These are phyloP conservation scores for Eulemur albifrons DNA, from an alignment of 2,797 vertebrate genomes.

Conservation along the genomic window DNA sequence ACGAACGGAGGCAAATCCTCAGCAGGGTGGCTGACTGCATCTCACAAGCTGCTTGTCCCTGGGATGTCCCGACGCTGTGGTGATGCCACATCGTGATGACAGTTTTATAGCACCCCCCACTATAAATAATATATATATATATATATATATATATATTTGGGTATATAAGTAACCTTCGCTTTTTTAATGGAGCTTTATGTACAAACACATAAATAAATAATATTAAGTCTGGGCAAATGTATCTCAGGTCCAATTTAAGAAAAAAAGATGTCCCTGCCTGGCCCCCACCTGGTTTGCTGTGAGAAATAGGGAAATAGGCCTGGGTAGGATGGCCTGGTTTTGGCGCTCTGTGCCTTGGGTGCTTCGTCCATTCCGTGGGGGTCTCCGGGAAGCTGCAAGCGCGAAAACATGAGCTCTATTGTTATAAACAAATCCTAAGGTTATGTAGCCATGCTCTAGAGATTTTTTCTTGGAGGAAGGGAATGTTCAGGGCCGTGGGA, in stretches of 20 bases:
- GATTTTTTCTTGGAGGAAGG: background rate
- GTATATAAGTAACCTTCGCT: background rate
- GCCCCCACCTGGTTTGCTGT: background rate
- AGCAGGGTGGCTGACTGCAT: background rate
- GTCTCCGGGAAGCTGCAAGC: background rate
- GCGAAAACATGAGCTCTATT: background rate
- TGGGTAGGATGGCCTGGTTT: background rate
- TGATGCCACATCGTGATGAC: background rate
- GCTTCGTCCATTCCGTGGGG: background rate
- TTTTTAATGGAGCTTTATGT: background rate
- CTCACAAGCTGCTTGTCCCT: background rate
- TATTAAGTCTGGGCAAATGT: background rate
- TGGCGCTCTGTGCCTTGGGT: fast-evolving
- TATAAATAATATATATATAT: background rate
- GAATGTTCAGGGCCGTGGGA: background rate
- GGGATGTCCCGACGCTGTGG: background rate
- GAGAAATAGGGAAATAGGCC: background rate
- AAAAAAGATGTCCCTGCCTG: background rate
- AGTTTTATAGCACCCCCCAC: background rate
- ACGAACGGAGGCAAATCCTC: background rate
- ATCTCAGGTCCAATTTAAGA: background rate
- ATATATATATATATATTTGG: background rate
- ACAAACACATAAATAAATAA: background rate
- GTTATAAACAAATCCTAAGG: background rate
- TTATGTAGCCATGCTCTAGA: background rate